A percentile compares a stretch with the other conserved stretches of the same genome.
These are phyloP conservation scores for Temnothorax unifasciatus DNA, from an alignment of 2,888 invertebrate genomes.

Conservation along the genomic window DNA sequence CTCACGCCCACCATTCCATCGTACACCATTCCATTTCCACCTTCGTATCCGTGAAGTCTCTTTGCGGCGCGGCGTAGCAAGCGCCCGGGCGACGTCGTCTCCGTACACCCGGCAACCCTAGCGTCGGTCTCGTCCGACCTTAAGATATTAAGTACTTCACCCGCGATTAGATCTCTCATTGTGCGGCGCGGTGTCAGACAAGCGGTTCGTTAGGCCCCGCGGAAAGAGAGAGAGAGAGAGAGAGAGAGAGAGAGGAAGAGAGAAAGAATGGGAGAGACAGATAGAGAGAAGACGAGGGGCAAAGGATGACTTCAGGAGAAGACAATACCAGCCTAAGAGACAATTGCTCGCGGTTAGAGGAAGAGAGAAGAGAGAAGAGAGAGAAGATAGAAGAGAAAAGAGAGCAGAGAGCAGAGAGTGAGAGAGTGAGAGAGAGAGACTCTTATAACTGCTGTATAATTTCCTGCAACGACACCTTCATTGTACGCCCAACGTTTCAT, in stretches of 20 bases:
- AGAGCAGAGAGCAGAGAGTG: slow-evolving; percentile 79
- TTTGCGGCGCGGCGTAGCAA: slow-evolving; percentile 52
- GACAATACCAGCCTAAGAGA: slow-evolving; percentile 84
- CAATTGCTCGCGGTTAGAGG: slow-evolving; percentile 82
- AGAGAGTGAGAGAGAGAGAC: slow-evolving; percentile 80
- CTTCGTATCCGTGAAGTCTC: slow-evolving; percentile 55
- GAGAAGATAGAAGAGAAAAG: slow-evolving; percentile 69
- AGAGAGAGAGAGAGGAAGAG: background rate
- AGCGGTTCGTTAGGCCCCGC: slow-evolving; percentile 81
- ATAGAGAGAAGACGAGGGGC: slow-evolving; percentile 63
- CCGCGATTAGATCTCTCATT: slow-evolving; percentile 86
- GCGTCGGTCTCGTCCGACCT: slow-evolving; percentile 80
- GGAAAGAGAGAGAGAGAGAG: slow-evolving; percentile 56
- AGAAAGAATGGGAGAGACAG: slow-evolving; percentile 74
- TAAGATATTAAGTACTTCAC: slow-evolving; percentile 86
- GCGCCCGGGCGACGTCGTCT: slow-evolving; percentile 58
- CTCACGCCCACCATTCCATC: slow-evolving; percentile 50
- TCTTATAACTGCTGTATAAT: slow-evolving; percentile 86
- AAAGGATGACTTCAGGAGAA: slow-evolving; percentile 73
- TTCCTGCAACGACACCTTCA: slow-evolving; percentile 87
- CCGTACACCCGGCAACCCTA: slow-evolving; percentile 57
- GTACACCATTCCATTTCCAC: slow-evolving; percentile 23
- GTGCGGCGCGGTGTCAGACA: slow-evolving; percentile 85
- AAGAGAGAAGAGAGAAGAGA: slow-evolving; percentile 55
- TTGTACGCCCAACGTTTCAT: slow-evolving; percentile 84